These are phyloP conservation scores for Dicrostonyx torquatus DNA, from an alignment of 2,797 vertebrate genomes.

Conservation along the genomic window DNA sequence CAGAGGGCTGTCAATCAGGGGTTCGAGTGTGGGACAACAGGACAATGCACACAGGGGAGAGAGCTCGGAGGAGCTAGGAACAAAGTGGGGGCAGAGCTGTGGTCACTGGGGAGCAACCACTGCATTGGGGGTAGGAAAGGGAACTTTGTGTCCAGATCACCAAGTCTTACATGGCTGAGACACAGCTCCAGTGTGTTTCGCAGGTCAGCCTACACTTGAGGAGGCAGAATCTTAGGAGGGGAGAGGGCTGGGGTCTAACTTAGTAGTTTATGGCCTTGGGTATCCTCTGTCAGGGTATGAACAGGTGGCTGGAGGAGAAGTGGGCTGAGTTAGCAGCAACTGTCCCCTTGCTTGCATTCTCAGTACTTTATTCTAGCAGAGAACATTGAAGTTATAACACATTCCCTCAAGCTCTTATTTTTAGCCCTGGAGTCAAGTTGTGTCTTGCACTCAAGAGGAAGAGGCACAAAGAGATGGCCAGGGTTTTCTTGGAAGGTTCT, in stretches of 20 bases:
- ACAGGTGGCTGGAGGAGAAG: background rate
- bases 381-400: background rate
- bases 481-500: background rate
- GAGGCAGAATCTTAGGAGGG: background rate
- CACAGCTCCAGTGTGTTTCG: background rate
- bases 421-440: background rate
- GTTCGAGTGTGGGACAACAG: background rate
- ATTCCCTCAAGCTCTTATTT: background rate
- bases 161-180: background rate
- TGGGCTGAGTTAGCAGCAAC: background rate
- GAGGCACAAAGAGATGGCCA: background rate
- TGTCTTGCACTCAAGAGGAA: background rate
- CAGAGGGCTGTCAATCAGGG: background rate
- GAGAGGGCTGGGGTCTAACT: background rate
- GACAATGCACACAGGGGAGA: background rate
- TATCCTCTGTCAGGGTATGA: background rate
- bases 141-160: background rate
- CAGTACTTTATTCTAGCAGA: slow-evolving; percentile 1
- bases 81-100: background rate
- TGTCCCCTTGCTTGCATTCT: background rate
- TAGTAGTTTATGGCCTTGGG: background rate
- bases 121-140: background rate
- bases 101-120: background rate
- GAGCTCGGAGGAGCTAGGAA: background rate
- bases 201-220: background rate